A percentile compares a stretch with the other conserved stretches of the same genome.
These are phyloP conservation scores for Campylomormyrus numenius DNA, from an alignment of 2,113 vertebrate species.

Conservation along the genomic window DNA sequence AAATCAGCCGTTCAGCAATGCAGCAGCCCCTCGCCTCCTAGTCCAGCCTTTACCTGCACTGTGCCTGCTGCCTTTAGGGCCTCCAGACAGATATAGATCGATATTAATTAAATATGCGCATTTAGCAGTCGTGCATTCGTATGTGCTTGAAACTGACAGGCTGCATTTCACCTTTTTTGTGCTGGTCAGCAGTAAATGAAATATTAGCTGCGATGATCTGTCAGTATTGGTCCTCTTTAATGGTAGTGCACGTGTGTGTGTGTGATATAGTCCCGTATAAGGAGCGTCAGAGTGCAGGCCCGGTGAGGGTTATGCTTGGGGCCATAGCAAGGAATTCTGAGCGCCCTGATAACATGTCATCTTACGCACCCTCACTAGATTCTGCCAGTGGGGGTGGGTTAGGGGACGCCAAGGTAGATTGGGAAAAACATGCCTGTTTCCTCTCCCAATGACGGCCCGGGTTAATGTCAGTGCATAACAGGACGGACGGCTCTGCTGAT, in stretches of 20 bases:
- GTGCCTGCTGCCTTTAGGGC: background rate
- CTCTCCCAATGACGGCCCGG: background rate
- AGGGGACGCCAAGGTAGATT: background rate
- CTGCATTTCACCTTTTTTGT: background rate
- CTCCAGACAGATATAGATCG: background rate
- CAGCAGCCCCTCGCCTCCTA: background rate
- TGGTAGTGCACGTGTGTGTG: background rate
- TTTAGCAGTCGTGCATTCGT: background rate
- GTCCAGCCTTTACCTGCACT: background rate
- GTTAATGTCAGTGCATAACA: background rate
- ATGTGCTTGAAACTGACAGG: background rate
- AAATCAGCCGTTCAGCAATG: background rate
- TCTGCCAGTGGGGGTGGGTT: background rate
- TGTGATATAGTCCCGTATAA: background rate
- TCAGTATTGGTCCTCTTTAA: background rate
- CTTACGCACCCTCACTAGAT: background rate
- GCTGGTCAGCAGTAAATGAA: background rate
- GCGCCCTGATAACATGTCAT: background rate
- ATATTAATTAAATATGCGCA: background rate
- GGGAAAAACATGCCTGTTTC: background rate
- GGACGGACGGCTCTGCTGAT: background rate
- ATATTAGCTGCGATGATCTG: background rate
- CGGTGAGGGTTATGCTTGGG: background rate
- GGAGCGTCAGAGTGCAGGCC: background rate
- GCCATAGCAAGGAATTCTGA: background rate